Evolutionary conservation across 2,113 vertebrate species (phyloP).

Genomic region (Picathartes gymnocephalus): DNA sequence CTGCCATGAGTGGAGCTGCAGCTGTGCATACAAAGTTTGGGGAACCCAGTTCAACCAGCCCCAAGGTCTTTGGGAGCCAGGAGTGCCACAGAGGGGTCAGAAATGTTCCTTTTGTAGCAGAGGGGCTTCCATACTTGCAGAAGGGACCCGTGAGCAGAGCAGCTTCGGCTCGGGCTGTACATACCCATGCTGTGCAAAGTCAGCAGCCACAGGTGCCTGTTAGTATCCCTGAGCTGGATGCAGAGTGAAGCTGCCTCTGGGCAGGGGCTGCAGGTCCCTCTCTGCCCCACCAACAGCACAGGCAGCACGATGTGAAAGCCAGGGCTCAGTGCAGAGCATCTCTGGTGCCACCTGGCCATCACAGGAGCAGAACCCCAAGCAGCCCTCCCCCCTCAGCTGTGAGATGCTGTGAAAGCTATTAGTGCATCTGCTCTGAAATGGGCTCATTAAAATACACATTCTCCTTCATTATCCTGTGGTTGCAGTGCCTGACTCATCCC

Average conservation of each 20-base stretch:
- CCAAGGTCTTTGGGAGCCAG: neutral
- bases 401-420: neutral
- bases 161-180: neutral
- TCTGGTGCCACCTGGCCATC: neutral
- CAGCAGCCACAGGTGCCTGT: neutral
- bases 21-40: neutral
- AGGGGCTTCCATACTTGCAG: neutral
- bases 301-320: neutral
- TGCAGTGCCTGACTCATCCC: neutral
- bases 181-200: neutral
- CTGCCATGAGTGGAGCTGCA: neutral
- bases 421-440: neutral
- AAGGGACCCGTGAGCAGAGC: neutral
- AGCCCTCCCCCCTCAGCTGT: neutral
- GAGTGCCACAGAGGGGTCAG: neutral
- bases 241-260: neutral
- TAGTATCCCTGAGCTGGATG: neutral
- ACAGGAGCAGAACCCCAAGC: neutral
- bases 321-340: neutral
- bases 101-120: neutral
- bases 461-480: neutral
- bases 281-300: neutral
- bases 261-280: neutral
- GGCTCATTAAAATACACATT: neutral
- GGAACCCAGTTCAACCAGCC: neutral